Conservation (phyloP, 2,113 vertebrate genomes). For the Gymnobelideus leadbeateri region DNA sequence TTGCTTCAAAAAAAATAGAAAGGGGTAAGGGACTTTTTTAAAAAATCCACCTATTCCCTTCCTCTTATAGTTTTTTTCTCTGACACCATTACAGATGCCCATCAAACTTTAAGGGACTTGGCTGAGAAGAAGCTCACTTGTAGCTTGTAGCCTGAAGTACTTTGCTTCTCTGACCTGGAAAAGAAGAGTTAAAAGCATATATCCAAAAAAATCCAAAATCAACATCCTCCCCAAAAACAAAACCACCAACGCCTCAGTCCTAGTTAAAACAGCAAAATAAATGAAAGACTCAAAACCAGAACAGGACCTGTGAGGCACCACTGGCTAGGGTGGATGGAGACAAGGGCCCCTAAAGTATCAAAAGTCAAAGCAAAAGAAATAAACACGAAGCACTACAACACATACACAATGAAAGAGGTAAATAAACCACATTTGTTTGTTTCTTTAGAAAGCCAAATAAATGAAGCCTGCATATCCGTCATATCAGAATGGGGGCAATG, state of each 20-base stretch:
- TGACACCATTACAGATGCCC: neutral
- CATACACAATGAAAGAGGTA: slow-evolving; percentile 31
- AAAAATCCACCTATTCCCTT: neutral
- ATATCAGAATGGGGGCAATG: neutral
- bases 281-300: slow-evolving; percentile 3
- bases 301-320: slow-evolving; percentile 41
- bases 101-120: neutral
- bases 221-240: slow-evolving; percentile 25
- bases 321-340: neutral
- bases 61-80: neutral
- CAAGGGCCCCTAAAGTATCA: slow-evolving; percentile 33
- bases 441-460: neutral
- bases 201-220: neutral
- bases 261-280: slow-evolving; percentile 45
- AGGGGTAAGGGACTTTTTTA: neutral
- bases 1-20: no score
- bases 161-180: neutral
- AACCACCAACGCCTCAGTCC: slow-evolving; percentile 30
- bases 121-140: neutral
- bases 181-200: neutral
- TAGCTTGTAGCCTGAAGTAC: neutral
- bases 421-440: neutral
- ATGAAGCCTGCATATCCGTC: neutral
- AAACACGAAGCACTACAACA: neutral
- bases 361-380: neutral